phyloP scores from a whole-genome alignment of 2,113 vertebrate genomes.

The Pterocles gutturalis region DNA sequence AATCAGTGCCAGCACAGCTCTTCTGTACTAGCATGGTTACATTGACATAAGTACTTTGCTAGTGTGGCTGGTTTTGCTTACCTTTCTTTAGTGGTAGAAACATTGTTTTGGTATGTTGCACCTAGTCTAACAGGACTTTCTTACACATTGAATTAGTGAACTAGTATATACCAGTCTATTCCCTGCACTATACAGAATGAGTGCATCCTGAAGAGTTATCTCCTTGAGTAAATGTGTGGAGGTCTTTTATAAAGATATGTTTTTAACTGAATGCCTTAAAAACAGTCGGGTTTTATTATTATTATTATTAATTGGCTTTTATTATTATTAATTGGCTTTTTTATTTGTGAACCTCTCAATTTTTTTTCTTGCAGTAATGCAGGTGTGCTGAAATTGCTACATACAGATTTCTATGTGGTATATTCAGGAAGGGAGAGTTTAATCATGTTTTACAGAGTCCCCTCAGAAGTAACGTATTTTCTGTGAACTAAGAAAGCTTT shows the following conservation, averaged over 20 bases:
- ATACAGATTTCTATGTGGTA: rapidly evolving
- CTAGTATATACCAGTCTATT: background rate
- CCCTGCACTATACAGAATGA: rapidly evolving
- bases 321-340: background rate
- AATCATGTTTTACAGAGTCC: rapidly evolving
- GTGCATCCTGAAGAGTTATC: background rate
- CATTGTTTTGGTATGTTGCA: background rate
- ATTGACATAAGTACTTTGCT: background rate
- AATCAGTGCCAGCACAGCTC: background rate
- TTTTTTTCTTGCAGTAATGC: background rate
- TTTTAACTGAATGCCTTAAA: background rate
- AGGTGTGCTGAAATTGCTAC: background rate
- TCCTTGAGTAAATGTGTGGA: background rate
- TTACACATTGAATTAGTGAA: background rate
- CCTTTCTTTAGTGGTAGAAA: background rate
- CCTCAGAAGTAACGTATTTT: background rate
- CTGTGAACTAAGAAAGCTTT: background rate
- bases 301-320: background rate
- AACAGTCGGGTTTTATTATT: too few relatives aligned
- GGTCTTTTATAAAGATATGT: background rate
- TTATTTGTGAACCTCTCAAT: background rate
- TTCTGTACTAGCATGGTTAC: background rate
- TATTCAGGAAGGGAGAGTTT: background rate
- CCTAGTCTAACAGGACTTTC: background rate
- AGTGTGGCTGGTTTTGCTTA: background rate